These are phyloP conservation scores for Cataglyphis livida DNA, from an alignment of 2,888 invertebrate species.

Conservation along the genomic window DNA sequence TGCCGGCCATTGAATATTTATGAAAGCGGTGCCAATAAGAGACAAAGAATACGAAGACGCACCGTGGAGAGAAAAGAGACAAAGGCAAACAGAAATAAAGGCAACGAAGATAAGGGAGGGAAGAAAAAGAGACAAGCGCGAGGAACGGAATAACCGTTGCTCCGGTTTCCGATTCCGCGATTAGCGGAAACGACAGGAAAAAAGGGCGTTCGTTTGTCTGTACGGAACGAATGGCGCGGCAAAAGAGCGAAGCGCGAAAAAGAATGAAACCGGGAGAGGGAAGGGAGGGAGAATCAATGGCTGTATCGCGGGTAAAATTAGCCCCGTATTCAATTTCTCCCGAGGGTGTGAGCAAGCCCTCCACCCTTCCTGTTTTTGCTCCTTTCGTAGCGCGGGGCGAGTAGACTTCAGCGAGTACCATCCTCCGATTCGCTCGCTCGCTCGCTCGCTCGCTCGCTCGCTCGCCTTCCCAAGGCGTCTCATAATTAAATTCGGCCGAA, in stretches of 20 bases:
- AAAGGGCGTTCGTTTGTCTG: conserved; percentile 66
- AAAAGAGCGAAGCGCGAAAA: conserved; percentile 24
- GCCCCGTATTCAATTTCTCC: conserved; percentile 85
- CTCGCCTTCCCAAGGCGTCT: conserved; percentile 83
- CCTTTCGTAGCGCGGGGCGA: conserved; percentile 65
- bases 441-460: background rate
- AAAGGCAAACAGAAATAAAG: conserved; percentile 21
- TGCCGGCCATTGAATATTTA: conserved; percentile 72
- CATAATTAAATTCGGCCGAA: conserved; percentile 86
- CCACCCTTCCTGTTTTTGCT: conserved; percentile 11
- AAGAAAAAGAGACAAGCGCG: conserved; percentile 31
- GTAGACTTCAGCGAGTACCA: conserved; percentile 74
- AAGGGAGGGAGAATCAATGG: conserved; percentile 69
- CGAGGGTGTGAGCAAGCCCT: conserved; percentile 73
- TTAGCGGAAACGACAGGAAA: conserved; percentile 62
- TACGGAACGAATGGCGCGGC: conserved; percentile 56
- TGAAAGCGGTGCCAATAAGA: conserved; percentile 67
- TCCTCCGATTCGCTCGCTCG: conserved; percentile 65
- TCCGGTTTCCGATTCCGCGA: conserved; percentile 66
- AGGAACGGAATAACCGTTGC: conserved; percentile 62
- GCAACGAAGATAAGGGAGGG: background rate
- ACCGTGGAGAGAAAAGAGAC: conserved; percentile 13
- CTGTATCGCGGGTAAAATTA: conserved; percentile 83
- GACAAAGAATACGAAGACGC: conserved; percentile 34
- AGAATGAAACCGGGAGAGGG: conserved; percentile 14